A percentile compares a stretch with the other conserved stretches of the same genome.
Evolutionary conservation across 2,797 vertebrate species (phyloP).

Genomic region (Ispidina picta): DNA sequence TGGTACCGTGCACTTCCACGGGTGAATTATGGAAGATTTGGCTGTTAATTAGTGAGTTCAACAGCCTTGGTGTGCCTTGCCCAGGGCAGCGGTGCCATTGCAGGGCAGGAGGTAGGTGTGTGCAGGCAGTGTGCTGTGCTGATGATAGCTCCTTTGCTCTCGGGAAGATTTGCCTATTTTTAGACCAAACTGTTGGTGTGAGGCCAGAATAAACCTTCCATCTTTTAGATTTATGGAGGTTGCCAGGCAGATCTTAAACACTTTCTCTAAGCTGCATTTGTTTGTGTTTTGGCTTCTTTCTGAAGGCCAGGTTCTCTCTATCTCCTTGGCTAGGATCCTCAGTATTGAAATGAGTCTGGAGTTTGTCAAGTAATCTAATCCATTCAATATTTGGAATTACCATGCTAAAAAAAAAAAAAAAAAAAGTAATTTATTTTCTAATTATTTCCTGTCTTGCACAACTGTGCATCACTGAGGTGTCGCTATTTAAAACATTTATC

Average conservation of each 20-base stretch:
- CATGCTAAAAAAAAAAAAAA: constrained; percentile 78
- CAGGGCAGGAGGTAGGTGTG: not conserved
- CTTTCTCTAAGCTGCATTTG: constrained; percentile 52
- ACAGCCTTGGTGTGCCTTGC: not conserved
- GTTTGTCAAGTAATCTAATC: constrained; percentile 71
- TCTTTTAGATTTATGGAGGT: constrained; percentile 77
- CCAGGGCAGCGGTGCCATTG: not conserved
- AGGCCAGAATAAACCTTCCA: constrained; percentile 72
- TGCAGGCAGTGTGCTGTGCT: constrained; percentile 7
- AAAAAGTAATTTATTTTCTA: constrained; percentile 87
- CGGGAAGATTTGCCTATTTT: constrained; percentile 79
- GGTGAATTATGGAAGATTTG: not conserved
- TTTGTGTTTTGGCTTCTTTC: constrained; percentile 19
- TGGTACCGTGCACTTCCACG: fast-evolving
- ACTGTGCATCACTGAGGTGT: constrained; percentile 74
- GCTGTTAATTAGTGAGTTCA: not conserved
- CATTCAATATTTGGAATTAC: constrained; percentile 65
- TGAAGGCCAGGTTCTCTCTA: not conserved
- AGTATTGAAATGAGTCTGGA: not conserved
- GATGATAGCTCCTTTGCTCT: constrained; percentile 75
- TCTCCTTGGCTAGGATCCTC: not conserved
- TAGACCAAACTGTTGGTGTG: constrained; percentile 73
- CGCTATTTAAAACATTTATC: constrained; percentile 84
- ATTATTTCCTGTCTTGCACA: constrained; percentile 85
- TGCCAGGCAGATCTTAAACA: constrained; percentile 75